A percentile compares a stretch with the other conserved stretches of the same genome.
phyloP scores from a whole-genome alignment of 1,140 invertebrate species.

The Paracyclopina nana region DNA sequence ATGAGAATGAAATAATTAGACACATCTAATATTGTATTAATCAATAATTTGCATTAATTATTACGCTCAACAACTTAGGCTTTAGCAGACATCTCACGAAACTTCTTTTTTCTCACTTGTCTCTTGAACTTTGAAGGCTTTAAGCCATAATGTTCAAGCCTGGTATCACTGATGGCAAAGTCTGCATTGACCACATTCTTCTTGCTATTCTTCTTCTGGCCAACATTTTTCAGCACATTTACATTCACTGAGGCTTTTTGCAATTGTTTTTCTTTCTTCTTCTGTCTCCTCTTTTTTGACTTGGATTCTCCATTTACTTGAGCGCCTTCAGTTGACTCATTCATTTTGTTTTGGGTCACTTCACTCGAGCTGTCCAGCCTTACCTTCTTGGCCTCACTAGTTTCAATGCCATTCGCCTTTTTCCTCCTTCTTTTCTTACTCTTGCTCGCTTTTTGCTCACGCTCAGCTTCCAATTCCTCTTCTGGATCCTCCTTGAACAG shows the following conservation, averaged over 20 bases:
- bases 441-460: neutral
- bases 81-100: no score
- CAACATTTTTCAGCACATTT: neutral
- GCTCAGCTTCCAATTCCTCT: constrained; percentile 12
- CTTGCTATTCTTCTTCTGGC: neutral
- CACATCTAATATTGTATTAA: neutral
- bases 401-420: no score
- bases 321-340: neutral
- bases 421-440: neutral
- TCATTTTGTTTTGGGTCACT: neutral
- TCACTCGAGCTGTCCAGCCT: neutral
- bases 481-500: constrained; percentile 37
- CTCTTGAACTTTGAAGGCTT: constrained; percentile 1
- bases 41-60: neutral
- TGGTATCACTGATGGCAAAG: constrained; percentile 8
- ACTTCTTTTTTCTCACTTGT: neutral
- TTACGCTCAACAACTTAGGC: neutral
- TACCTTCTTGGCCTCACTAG: constrained; percentile 1
- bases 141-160: constrained; percentile 17
- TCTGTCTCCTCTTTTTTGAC: no score
- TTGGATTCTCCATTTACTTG: neutral
- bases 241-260: neutral
- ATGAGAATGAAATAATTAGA: no score
- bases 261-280: neutral
- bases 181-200: constrained; percentile 14